Percentiles rank a stretch among this genome's conserved stretches.
Evolutionary conservation across 2,113 vertebrate genomes (phyloP).

Genomic region (Zosterops pallidus): DNA sequence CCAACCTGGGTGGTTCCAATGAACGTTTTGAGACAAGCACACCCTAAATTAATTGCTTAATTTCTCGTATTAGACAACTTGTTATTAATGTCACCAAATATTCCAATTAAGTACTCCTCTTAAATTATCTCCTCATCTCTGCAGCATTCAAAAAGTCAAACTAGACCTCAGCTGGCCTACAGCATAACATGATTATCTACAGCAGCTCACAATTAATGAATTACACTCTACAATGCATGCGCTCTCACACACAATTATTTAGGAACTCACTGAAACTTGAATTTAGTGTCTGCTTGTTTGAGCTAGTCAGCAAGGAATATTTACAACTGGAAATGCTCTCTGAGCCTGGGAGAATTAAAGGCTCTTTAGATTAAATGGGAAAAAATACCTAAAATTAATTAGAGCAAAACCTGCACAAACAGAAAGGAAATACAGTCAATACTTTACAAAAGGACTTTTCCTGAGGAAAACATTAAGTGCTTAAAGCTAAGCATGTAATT

Average conservation of each 20-base stretch:
- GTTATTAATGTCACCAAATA: conserved; percentile 49
- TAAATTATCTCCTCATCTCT: conserved; percentile 42
- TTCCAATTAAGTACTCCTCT: conserved; percentile 56
- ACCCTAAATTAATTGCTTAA: conserved; percentile 37
- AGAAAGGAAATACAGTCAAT: neutral
- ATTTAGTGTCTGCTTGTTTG: neutral
- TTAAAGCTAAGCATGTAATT: neutral
- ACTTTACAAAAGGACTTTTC: neutral
- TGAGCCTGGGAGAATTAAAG: neutral
- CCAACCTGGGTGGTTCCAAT: neutral
- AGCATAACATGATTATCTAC: neutral
- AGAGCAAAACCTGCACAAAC: neutral
- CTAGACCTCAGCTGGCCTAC: neutral
- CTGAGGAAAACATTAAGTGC: neutral
- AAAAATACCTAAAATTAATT: neutral
- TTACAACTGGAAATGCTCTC: neutral
- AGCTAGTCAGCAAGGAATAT: neutral
- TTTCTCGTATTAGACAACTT: conserved; percentile 29
- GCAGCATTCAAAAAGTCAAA: neutral
- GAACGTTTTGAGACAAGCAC: neutral
- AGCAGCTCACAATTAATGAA: conserved; percentile 13
- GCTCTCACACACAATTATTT: neutral
- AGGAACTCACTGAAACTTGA: neutral
- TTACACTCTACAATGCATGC: neutral
- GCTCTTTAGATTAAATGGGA: neutral